Percentiles rank a stretch among this genome's conserved stretches.
Evolutionary conservation across 2,888 invertebrate genomes (phyloP).

Genomic region (Pollenia labialis): DNA sequence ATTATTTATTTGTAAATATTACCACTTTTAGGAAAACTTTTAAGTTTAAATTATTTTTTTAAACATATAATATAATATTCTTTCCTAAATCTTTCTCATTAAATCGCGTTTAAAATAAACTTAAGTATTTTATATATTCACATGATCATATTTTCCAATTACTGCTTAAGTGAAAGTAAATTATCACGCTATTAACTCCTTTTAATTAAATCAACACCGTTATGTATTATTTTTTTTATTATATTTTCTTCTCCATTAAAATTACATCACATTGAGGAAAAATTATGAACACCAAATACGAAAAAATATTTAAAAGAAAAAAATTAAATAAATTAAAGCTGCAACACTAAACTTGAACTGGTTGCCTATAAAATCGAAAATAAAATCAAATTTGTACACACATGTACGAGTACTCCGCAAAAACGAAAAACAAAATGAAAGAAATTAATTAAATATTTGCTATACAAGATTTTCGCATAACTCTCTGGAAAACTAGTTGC

Average conservation of each 20-base stretch:
- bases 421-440: conserved; percentile 36
- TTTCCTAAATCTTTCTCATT: neutral
- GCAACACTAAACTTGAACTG: conserved; percentile 64
- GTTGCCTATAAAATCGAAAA: conserved; percentile 67
- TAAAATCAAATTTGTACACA: conserved; percentile 38
- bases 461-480: conserved; percentile 42
- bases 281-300: conserved; percentile 47
- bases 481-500: conserved; percentile 52
- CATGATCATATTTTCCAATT: neutral
- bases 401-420: neutral
- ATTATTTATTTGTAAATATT: too few species aligned
- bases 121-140: neutral
- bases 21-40: too few species aligned
- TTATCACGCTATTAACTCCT: conserved; percentile 53
- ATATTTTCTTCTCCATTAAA: conserved; percentile 20
- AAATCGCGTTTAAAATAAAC: neutral
- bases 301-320: conserved; percentile 11
- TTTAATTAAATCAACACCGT: conserved; percentile 53
- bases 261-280: conserved; percentile 70
- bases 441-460: conserved; percentile 62
- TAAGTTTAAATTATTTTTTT: too few species aligned
- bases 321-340: conserved; percentile 26
- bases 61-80: too few species aligned
- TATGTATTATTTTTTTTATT: conserved; percentile 46
- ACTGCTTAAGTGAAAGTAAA: conserved; percentile 53